These are phyloP conservation scores for Patella caerulea DNA, from an alignment of 2,888 invertebrate genomes.

Conservation along the genomic window DNA sequence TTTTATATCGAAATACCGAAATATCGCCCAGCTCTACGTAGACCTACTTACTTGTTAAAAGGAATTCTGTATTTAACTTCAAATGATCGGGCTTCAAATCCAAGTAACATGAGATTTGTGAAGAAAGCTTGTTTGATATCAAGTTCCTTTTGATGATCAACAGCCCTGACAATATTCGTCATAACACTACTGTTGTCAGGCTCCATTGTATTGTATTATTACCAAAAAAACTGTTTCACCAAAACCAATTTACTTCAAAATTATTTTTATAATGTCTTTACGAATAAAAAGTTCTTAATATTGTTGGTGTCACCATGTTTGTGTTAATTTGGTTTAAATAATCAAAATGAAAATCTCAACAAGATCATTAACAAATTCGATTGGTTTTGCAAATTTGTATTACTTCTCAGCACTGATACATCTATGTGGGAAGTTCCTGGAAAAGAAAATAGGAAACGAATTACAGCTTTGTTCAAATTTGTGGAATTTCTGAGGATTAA, in stretches of 20 bases:
- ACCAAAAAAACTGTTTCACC: not conserved
- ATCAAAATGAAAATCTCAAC: not conserved
- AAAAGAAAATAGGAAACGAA: no score
- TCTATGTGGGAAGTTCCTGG: no score
- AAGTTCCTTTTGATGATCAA: conserved; percentile 18
- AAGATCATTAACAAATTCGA: not conserved
- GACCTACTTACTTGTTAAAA: conserved; percentile 61
- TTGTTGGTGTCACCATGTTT: not conserved
- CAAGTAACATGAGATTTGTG: conserved; percentile 65
- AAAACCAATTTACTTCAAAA: no score
- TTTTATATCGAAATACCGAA: no score
- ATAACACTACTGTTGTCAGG: not conserved
- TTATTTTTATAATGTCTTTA: no score
- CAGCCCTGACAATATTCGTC: not conserved
- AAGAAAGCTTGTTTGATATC: conserved; percentile 61
- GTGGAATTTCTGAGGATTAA: no score
- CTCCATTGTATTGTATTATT: not conserved
- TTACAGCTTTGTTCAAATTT: no score
- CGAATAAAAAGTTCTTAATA: no score
- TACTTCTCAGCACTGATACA: no score
- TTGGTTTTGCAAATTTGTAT: no score
- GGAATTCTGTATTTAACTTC: conserved; percentile 62
- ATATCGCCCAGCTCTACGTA: no score
- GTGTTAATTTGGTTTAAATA: not conserved
- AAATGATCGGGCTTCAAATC: conserved; percentile 62